Base-by-base conservation (phyloP, 2,113 vertebrate species). In the Sakesphorus luctuosus region DNA sequence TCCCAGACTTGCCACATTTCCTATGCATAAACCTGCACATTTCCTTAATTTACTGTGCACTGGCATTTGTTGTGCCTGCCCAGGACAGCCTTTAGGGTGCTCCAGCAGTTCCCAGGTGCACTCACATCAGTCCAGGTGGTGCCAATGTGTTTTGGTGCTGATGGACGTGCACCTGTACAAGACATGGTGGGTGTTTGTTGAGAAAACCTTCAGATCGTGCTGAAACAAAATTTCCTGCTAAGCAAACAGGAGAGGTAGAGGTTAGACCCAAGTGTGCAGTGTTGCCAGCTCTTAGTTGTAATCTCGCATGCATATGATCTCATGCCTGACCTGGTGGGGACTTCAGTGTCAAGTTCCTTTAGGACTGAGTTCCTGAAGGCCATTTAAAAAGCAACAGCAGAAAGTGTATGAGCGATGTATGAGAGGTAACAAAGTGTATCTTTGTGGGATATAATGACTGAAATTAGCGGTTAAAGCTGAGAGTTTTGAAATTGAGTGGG, bases 361-460 rank as follows among this genome's bases (percentile, higher is more conserved):
- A 83, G 33, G 76, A 38, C 12, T n/a, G 71, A 43, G 11, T 23
- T 94, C 44, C 56, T 63, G 36, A 47, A 84, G 44, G 46, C 24
- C 53, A 21, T 59, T 83, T 25, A 10, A 49, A 83, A 91, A 82
- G 49, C 40, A 66, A 18, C 55, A 62, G 28, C 2, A 2, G 77
- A 91, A n/a, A 15, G 40, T 43, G 40, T 13, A 43, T 43, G 40
- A 43, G 14, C 14, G 14, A 14, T 43, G 26, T 46, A 3, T 63
- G 23, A 66, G 18, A 25, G 18, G 16, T 80, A 29, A 68, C 50
- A 66, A 2, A 35, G 33, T 66, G 14, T 40, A 36, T 52, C 67
- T 91, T 95, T 95, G 94, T 95, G 93, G 86, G 53, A 23, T 77
- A 44, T 75, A 89, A 65, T 19, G 18, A 29, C 61, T 85, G 66